Conservation (phyloP, 1,140 invertebrate species). For the Aporrectodea caliginosa region DNA sequence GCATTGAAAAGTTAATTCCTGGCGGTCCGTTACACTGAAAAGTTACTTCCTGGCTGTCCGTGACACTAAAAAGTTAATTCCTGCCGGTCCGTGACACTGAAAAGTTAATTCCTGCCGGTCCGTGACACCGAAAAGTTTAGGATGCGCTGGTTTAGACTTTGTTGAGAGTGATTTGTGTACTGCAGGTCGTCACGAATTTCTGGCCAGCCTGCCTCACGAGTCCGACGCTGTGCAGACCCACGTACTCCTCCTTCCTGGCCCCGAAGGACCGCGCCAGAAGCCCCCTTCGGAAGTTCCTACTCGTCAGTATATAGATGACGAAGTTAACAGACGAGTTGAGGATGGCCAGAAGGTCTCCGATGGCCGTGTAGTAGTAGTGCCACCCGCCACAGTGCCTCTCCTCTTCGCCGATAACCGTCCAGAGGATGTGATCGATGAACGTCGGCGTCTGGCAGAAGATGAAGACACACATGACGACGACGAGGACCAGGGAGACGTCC, state of each 20-base stretch:
- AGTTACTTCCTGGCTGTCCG: too few relatives aligned
- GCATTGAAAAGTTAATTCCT: too few relatives aligned
- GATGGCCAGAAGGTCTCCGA: constrained; percentile 16
- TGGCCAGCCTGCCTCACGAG: background rate
- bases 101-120: too few relatives aligned
- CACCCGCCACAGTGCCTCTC: constrained; percentile 16
- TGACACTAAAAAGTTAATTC: too few relatives aligned
- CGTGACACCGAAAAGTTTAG: too few relatives aligned
- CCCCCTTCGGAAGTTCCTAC: constrained; percentile 21
- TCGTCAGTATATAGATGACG: constrained; percentile 29
- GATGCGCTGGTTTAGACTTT: too few relatives aligned
- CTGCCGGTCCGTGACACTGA: too few relatives aligned
- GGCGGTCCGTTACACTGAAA: too few relatives aligned
- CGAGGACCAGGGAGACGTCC: constrained; percentile 28
- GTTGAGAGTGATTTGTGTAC: background rate
- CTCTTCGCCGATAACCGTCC: constrained; percentile 18
- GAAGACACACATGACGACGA: constrained; percentile 29
- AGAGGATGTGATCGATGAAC: constrained; percentile 29
- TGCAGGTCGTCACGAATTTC: background rate
- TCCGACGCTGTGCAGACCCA: background rate
- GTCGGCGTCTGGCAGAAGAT: constrained; percentile 32
- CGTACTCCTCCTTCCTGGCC: background rate
- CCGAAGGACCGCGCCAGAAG: background rate
- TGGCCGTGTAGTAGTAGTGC: constrained; percentile 32
- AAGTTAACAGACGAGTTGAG: constrained; percentile 31